Base-by-base conservation (phyloP, 2,113 vertebrate genomes). In the Grammomys dolichurus region DNA sequence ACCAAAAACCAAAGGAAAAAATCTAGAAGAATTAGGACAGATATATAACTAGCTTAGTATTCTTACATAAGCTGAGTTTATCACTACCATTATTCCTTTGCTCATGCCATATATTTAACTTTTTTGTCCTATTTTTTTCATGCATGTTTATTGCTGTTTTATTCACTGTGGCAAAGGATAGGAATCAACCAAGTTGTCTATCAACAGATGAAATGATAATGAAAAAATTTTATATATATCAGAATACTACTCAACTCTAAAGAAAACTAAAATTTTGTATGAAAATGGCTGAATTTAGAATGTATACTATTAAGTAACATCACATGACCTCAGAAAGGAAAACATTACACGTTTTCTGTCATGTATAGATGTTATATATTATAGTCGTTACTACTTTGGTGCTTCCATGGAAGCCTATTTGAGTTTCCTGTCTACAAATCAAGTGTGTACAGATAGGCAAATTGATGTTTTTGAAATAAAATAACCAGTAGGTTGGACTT, bases 391-490 rank as follows among this genome's bases (percentile, higher is more conserved):
- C 54, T 94, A 95, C 28, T 89, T 63, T 92, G 81, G 90, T 76
- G 20, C 36, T 90, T 70, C 36, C 11, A 11, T 24, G 28, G 58
- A 93, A 93, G 54, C 58, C 43, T 28, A 0, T 84, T 65, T 75
- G 93, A 58, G 12, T 40, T 93, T 36, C 28, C 46, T 56, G 33
- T n/a, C 40, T 28, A 87, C 69, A 89, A 76, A 84, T 85, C 24
- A 90, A 19, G 16, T 89, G n/a, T 58, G 13, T 69, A 75, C 7
- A 85, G 54, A 93, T 85, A 63, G 73, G 89, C 20, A 54, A 31
- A 76, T 78, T 70, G 67, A 95, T 33, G 14, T 24, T 94, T 73
- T 89, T 2, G 80, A 26, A 3, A 87, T 89, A 92, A 91, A 94
- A 56, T 75, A 40, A 91, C 43, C 72, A 94, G 33, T 93, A 33